Conservation (phyloP, 2,113 vertebrate genomes). For the Propithecus coquereli region DNA sequence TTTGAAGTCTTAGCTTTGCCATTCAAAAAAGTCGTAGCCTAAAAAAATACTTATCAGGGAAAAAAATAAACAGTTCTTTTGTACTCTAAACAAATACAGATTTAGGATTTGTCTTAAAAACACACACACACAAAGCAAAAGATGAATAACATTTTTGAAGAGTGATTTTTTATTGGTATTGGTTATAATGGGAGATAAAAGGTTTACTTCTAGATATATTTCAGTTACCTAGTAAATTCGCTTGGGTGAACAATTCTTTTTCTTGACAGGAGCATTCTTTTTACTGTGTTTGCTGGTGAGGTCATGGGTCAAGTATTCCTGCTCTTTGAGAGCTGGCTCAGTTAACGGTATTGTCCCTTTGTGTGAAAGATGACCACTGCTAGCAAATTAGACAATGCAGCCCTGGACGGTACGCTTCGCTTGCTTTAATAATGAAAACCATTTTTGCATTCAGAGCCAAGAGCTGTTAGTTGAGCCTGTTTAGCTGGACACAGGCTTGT, state of each 20-base stretch:
- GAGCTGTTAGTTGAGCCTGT: neutral
- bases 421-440: conserved; percentile 15
- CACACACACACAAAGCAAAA: neutral
- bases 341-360: neutral
- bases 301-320: neutral
- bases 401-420: neutral
- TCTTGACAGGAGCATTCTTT: neutral
- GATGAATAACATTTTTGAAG: neutral
- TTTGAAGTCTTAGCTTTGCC: neutral
- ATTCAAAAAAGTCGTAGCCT: neutral
- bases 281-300: neutral
- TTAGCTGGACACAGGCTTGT: neutral
- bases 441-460: neutral
- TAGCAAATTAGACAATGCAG: neutral
- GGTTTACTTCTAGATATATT: neutral
- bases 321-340: neutral
- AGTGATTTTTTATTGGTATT: neutral
- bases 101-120: neutral
- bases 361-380: neutral
- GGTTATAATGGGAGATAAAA: neutral
- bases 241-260: neutral
- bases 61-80: neutral
- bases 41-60: neutral
- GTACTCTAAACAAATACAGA: neutral
- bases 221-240: conserved; percentile 3